These are phyloP conservation scores for Dufourea novaeangliae DNA, from an alignment of 1,140 invertebrate species.

Conservation along the genomic window DNA sequence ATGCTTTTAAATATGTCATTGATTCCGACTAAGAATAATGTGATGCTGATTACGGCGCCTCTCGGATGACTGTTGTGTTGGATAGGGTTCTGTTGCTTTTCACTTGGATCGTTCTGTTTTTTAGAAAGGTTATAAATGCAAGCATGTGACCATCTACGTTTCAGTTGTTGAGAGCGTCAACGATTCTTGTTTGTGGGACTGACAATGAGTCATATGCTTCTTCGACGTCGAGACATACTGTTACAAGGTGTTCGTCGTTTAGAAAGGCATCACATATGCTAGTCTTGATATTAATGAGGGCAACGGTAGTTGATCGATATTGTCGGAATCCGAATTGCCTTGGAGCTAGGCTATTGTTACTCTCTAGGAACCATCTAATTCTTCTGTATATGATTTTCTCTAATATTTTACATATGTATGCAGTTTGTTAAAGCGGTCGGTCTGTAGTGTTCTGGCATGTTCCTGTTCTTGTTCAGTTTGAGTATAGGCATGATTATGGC, in stretches of 20 bases:
- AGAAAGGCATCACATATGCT: background rate
- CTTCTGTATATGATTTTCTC: background rate
- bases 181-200: background rate
- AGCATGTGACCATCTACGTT: background rate
- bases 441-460: background rate
- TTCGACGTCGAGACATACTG: background rate
- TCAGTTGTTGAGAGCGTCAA: background rate
- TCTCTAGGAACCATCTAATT: background rate
- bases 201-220: background rate
- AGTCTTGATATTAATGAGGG: background rate
- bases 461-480: background rate
- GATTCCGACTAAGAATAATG: constrained; percentile 3
- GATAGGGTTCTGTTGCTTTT: background rate
- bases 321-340: background rate
- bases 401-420: background rate
- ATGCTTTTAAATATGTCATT: background rate
- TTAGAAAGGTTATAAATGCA: background rate
- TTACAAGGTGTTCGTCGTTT: background rate
- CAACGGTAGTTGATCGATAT: background rate
- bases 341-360: background rate
- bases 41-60: background rate
- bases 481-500: background rate
- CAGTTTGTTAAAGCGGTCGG: background rate
- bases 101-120: background rate
- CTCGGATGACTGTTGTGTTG: background rate